Base-by-base conservation (phyloP, 2,113 vertebrate genomes). In the Neopipo cinnamomea region DNA sequence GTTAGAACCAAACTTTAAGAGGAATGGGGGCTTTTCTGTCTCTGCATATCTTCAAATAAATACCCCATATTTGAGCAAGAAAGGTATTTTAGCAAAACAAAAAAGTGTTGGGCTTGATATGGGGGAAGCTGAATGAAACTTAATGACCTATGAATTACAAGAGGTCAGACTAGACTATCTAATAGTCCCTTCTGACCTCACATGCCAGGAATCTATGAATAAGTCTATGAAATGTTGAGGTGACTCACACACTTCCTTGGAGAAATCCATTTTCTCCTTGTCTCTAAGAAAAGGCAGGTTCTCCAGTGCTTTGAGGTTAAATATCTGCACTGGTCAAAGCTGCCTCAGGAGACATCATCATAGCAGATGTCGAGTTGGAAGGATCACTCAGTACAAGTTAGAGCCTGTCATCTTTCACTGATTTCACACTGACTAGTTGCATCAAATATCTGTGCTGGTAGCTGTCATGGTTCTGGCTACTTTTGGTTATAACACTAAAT, bases 211-310 rank as follows among this genome's bases (percentile, higher is more conserved):
- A 74, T 85, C 46, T 59, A 30, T 67, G n/a, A 80, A 81, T 62
- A 92, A 74, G 81, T 78, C 61, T 87, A 41, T 47, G 52, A 78
- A 95, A 91, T 55, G 18, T 9, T 77, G 67, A 91, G 35, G 5
- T 77, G 59, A 62, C 65, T 91, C 67, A 37, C 22, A 23, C 14
- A n/a, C 1, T 74, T 77, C n/a, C 37, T 89, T 46, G 50, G 23
- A 95, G 72, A 94, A 95, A 87, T 7, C 12, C 8, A 37, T 84
- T 89, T 91, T 82, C 56, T 91, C 42, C 56, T 88, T 89, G 11
- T 28, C 24, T 79, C 22, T 52, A 25, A 52, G 31, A 78, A 33
- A 72, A 89, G 24, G 4, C 33, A 35, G 12, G 17, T 56, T 66
- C 31, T 87, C 65, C 23, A 39, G 7, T 22, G 14, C 9, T 68